Percentiles rank a stretch among this genome's conserved stretches.
Evolutionary conservation across 2,797 vertebrate species (phyloP).

Genomic region (Alectoris magna): DNA sequence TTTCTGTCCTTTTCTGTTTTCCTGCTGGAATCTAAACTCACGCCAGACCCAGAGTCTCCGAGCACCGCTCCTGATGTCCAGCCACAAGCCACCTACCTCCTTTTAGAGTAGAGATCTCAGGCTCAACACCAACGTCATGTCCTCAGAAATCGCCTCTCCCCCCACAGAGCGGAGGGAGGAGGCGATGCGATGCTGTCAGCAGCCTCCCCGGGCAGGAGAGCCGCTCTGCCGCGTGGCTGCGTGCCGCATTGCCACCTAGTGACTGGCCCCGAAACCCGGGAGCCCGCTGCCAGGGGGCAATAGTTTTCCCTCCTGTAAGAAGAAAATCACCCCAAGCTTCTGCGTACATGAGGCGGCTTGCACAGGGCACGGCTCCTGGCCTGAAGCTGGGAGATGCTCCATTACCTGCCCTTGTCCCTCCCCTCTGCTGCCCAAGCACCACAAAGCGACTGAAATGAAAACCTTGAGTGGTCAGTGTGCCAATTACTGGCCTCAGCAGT

Average conservation of each 20-base stretch:
- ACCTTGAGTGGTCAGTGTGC: not conserved
- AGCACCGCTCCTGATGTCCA: not conserved
- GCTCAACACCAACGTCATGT: not conserved
- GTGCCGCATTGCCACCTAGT: not conserved
- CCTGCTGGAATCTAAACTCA: not conserved
- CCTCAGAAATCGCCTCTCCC: not conserved
- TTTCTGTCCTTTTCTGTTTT: not conserved
- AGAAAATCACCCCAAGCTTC: not conserved
- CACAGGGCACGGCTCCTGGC: not conserved
- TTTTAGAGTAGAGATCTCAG: not conserved
- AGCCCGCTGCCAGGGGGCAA: not conserved
- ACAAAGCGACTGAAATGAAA: not conserved
- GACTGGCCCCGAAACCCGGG: not conserved
- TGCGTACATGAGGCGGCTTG: accelerated
- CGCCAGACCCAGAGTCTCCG: not conserved
- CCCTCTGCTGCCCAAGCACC: not conserved
- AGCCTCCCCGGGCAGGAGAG: not conserved
- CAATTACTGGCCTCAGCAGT: not conserved
- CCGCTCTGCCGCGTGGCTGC: not conserved
- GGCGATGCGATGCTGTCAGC: not conserved
- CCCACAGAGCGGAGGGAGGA: not conserved
- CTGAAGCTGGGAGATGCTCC: accelerated
- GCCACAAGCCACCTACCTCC: not conserved
- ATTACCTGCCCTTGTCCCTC: not conserved
- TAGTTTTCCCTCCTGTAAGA: not conserved